These are phyloP conservation scores for Margarornis squamiger DNA, from an alignment of 2,797 vertebrate species.

Conservation along the genomic window DNA sequence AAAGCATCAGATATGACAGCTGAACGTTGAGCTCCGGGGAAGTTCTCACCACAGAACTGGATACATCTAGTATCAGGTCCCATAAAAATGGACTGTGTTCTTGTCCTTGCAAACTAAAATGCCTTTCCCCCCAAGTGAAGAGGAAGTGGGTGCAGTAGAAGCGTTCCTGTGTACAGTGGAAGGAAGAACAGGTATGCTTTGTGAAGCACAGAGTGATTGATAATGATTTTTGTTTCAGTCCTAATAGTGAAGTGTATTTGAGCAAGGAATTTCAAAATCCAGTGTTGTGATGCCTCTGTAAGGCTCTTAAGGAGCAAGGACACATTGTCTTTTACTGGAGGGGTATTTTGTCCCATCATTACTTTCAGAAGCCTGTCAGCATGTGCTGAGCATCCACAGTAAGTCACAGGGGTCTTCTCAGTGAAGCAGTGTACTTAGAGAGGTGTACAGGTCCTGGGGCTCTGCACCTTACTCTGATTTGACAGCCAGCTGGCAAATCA, in stretches of 20 bases:
- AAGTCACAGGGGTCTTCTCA: neutral
- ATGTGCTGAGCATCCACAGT: neutral
- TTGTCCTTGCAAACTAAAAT: neutral
- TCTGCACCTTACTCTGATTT: neutral
- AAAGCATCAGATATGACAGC: accelerated
- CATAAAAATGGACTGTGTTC: neutral
- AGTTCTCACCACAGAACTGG: neutral
- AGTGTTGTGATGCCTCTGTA: neutral
- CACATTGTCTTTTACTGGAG: neutral
- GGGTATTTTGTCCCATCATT: neutral
- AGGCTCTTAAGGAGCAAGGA: neutral
- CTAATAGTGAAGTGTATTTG: neutral
- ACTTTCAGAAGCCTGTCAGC: neutral
- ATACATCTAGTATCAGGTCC: neutral
- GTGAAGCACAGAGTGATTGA: neutral
- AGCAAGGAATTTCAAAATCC: neutral
- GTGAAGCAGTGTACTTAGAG: neutral
- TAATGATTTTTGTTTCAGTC: neutral
- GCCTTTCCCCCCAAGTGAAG: accelerated
- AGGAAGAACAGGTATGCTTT: accelerated
- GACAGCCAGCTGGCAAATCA: neutral
- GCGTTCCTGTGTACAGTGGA: accelerated
- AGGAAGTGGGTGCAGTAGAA: neutral
- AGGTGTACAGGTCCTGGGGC: neutral
- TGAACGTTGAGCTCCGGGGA: neutral